phyloP scores from a whole-genome alignment of 2,888 invertebrate genomes.

The Tachina grossa region DNA sequence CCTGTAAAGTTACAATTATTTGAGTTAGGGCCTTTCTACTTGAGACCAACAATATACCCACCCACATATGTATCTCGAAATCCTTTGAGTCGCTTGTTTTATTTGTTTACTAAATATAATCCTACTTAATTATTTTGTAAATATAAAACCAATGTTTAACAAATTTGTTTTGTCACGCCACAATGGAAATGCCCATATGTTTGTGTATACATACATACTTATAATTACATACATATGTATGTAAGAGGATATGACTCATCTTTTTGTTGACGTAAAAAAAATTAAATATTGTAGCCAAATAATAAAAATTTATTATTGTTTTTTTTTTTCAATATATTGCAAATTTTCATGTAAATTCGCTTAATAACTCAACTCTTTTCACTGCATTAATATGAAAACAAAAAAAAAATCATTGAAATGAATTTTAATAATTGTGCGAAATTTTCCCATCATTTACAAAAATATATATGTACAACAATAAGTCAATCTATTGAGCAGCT shows the following conservation, averaged over 20 bases:
- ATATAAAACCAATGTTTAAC: too few species aligned
- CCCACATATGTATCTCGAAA: too few species aligned
- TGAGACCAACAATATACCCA: too few species aligned
- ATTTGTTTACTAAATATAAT: too few species aligned
- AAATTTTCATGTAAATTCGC: conserved; percentile 52
- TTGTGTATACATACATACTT: too few species aligned
- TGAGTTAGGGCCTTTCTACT: too few species aligned
- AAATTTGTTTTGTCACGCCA: too few species aligned
- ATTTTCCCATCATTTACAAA: conserved; percentile 65
- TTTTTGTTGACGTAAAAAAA: not conserved
- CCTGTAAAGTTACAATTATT: too few species aligned
- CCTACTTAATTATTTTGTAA: too few species aligned
- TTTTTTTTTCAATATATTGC: conserved; percentile 23
- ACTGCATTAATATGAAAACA: conserved; percentile 47
- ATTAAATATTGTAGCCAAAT: not conserved
- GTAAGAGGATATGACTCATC: conserved; percentile 33
- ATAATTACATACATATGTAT: not conserved
- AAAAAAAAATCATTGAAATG: conserved; percentile 46
- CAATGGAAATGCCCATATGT: not conserved
- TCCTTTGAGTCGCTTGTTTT: too few species aligned
- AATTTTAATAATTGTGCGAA: conserved; percentile 69
- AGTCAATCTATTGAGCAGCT: conserved; percentile 2
- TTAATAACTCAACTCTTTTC: conserved; percentile 65
- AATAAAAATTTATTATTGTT: conserved; percentile 30
- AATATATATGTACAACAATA: conserved; percentile 66